Conservation (phyloP, 2,888 invertebrate genomes). For the Lasioglossum leucozonium region DNA sequence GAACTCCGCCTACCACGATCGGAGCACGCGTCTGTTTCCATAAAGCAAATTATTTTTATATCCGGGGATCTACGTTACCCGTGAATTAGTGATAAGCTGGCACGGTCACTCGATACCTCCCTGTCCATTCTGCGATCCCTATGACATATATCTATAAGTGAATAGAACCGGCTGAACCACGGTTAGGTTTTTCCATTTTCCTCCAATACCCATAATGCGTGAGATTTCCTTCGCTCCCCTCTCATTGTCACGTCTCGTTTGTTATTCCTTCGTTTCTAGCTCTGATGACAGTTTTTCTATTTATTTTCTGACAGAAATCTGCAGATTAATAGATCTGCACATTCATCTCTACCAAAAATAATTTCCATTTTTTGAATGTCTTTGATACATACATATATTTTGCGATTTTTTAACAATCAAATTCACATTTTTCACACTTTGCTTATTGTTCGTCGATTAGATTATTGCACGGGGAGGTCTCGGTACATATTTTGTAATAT, state of each 20-base stretch:
- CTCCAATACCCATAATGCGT: slow-evolving; percentile 54
- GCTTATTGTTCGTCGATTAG: background rate
- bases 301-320: background rate
- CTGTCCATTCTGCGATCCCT: slow-evolving; percentile 70
- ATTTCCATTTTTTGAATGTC: background rate
- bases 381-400: no score
- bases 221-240: slow-evolving; percentile 69
- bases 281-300: background rate
- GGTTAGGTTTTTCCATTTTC: slow-evolving; percentile 65
- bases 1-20: slow-evolving; percentile 53
- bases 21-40: slow-evolving; percentile 82
- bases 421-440: background rate
- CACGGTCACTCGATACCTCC: slow-evolving; percentile 73
- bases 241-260: slow-evolving; percentile 23
- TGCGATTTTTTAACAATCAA: no score
- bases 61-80: slow-evolving; percentile 78
- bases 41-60: slow-evolving; percentile 84
- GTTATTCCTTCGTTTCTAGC: slow-evolving; percentile 26
- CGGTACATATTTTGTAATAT: background rate
- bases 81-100: slow-evolving; percentile 82
- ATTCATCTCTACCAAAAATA: background rate
- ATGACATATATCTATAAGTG: slow-evolving; percentile 65
- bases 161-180: slow-evolving; percentile 63
- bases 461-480: background rate
- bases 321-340: background rate